Evolutionary conservation across 1,140 invertebrate genomes (phyloP), one percentile per base, ranked within the genome.

Genomic region (Tetraneura akinire): DNA sequence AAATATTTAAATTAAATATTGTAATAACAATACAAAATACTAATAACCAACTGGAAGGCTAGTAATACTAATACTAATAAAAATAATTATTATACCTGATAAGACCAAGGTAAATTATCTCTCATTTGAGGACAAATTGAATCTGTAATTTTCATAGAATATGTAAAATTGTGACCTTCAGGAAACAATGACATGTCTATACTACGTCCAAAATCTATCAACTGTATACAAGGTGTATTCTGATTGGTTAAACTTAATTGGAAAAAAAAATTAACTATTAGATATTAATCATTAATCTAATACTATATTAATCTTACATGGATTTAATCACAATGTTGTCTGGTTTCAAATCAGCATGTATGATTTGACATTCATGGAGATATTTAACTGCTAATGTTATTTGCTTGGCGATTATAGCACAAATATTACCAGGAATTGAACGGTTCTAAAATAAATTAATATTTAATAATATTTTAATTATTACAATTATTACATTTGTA

Each of bases 291-390:
- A n/a, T n/a, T n/a, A n/a, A n/a, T n/a, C n/a, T n/a, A 26, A 66
- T 21, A 21, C 1, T 37, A 32, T 68, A 1, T 53, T 14, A 81
- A 81, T 90, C 90, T 89, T 87, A 92, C 91, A 90, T 87, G 83
- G 89, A 88, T 86, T 92, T 91, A 42, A 98, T 87, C 82, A 98
- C 86, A 86, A 98, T 96, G 87, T 99, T 99, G 85, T 99, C 97
- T 1, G 97, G 96, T 86, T 98, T 99, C 55, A 99, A 94, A 85
- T 98, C 97, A 3, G 93, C 96, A 86, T 99, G 97, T 81, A 99
- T 93, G 78, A 99, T 96, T 85, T 92, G 90, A 82, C 92, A 92
- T 83, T 93, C 91, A 83, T 98, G 96, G 73, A 99, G 86, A 83
- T 96, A 90, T 85, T 95, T 92, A 14, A 98, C 89, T 64, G 81